Evolutionary conservation across 2,888 invertebrate genomes (phyloP).

Genomic region (Napeogenes sylphis): DNA sequence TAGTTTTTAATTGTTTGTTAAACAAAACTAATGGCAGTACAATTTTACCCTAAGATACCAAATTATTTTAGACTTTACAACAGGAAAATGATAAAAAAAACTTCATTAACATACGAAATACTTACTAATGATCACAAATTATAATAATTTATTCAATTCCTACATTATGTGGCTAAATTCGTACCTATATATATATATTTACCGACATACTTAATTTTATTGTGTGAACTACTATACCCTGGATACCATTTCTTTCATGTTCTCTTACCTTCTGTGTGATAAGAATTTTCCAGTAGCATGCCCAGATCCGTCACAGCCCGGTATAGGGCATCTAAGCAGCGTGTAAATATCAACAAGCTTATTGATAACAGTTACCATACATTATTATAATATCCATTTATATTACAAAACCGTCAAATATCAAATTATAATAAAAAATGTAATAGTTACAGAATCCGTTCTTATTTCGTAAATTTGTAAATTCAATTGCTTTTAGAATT

Average conservation of each 20-base stretch:
- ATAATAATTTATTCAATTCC: no score
- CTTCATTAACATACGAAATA: background rate
- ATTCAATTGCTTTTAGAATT: no score
- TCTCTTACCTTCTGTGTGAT: constrained; percentile 94
- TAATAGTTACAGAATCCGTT: no score
- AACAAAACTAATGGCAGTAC: background rate
- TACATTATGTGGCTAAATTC: no score
- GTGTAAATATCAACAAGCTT: constrained; percentile 75
- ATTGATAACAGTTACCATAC: constrained; percentile 34
- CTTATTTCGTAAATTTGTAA: no score
- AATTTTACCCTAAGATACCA: background rate
- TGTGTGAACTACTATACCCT: background rate
- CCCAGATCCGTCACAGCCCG: constrained; percentile 98
- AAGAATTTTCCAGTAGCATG: constrained; percentile 99
- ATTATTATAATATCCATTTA: background rate
- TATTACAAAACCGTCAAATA: background rate
- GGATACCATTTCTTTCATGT: constrained; percentile 8
- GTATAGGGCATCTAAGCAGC: constrained; percentile 92
- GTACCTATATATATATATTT: background rate
- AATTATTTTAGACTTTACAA: background rate
- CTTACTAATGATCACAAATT: background rate
- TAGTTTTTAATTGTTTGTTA: no score
- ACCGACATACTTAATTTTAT: background rate
- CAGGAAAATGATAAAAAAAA: background rate
- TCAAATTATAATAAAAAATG: no score